Percentiles rank a stretch among this genome's conserved stretches.
Evolutionary conservation across 35 echinoderm and acorn worm genomes (phyloP).

Genomic region (Lytechinus pictus): DNA sequence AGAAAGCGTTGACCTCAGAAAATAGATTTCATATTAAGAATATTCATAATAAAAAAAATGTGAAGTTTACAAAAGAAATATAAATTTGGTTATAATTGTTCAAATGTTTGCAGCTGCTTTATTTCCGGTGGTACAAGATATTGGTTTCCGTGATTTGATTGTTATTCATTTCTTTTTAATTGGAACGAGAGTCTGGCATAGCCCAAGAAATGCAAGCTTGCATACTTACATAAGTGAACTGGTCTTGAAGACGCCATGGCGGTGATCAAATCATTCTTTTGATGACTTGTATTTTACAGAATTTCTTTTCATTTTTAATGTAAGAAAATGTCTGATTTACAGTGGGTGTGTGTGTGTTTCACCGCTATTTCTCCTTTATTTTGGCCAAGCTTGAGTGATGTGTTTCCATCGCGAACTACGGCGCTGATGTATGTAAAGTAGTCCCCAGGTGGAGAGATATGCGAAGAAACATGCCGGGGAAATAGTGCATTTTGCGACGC

Average conservation of each 20-base stretch:
- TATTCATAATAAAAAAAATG: neutral
- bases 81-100: neutral
- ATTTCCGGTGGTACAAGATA: neutral
- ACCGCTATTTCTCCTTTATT: neutral
- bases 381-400: neutral
- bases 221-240: neutral
- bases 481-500: conserved; percentile 1
- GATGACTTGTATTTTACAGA: neutral
- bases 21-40: neutral
- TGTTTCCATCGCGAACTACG: neutral
- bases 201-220: neutral
- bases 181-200: neutral
- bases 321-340: neutral
- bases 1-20: neutral
- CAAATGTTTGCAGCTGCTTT: neutral
- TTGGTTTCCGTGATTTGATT: neutral
- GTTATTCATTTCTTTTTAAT: neutral
- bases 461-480: neutral
- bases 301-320: neutral
- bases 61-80: neutral
- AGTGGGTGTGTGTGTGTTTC: neutral
- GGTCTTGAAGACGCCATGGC: neutral
- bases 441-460: neutral
- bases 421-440: neutral
- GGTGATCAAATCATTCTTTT: neutral